Evolutionary conservation across 2,797 vertebrate genomes (phyloP).

Genomic region (Anguilla pacifica): DNA sequence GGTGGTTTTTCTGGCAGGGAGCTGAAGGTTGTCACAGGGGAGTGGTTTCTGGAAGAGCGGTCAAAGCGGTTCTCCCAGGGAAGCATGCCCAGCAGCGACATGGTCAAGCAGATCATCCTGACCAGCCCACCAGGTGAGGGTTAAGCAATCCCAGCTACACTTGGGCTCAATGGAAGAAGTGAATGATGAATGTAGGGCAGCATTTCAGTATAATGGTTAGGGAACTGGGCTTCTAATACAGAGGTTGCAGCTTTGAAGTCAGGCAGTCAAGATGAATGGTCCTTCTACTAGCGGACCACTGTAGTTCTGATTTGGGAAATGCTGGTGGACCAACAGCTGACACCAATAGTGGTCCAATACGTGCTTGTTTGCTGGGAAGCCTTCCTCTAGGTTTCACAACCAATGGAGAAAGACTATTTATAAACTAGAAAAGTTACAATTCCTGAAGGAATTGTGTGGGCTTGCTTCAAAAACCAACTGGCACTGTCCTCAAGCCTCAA

Average conservation of each 20-base stretch:
- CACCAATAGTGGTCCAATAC: no score
- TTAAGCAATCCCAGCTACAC: not conserved
- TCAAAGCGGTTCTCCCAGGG: slow-evolving; percentile 87
- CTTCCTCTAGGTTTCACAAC: no score
- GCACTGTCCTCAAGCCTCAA: no score
- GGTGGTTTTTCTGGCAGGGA: slow-evolving; percentile 72
- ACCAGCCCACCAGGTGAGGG: slow-evolving; percentile 64
- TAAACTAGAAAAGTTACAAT: no score
- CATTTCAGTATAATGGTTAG: not conserved
- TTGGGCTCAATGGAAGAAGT: not conserved
- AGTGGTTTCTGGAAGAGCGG: slow-evolving; percentile 96
- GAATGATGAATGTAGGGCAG: not conserved
- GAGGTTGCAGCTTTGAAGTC: not conserved
- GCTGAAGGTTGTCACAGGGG: slow-evolving; percentile 88
- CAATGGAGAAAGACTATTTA: no score
- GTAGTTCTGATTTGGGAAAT: no score
- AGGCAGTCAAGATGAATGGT: not conserved
- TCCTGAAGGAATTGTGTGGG: no score
- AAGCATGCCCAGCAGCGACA: slow-evolving; percentile 75
- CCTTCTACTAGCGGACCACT: no score
- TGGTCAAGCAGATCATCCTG: slow-evolving; percentile 88
- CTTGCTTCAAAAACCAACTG: no score
- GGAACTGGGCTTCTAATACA: not conserved
- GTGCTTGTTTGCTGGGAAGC: no score
- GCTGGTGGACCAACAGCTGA: no score